phyloP scores from a whole-genome alignment of 2,888 invertebrate genomes.

The Epinotia brunnichana region DNA sequence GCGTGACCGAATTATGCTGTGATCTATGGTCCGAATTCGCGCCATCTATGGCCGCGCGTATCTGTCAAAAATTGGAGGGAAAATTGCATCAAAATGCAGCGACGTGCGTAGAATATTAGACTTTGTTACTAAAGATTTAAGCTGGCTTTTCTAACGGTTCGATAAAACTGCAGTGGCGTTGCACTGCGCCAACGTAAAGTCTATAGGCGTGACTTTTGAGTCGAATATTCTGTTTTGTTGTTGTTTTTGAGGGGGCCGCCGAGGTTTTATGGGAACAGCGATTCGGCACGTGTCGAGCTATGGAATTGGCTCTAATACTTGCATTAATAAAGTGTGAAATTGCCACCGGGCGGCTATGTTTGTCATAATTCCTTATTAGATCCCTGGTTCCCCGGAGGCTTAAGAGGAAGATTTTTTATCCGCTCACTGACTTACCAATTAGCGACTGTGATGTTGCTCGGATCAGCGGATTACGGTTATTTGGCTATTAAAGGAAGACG shows the following conservation, averaged over 20 bases:
- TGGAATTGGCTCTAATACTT: constrained; percentile 82
- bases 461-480: constrained; percentile 20
- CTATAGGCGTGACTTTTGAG: constrained; percentile 55
- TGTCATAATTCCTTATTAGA: constrained; percentile 80
- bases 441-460: constrained; percentile 10
- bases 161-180: constrained; percentile 17
- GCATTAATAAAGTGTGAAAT: constrained; percentile 84
- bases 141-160: constrained; percentile 10
- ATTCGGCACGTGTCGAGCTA: constrained; percentile 81
- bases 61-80: constrained; percentile 72
- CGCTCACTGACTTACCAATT: constrained; percentile 36
- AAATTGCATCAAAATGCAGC: constrained; percentile 42
- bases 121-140: constrained; percentile 53
- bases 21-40: constrained; percentile 77
- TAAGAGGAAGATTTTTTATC: constrained; percentile 32
- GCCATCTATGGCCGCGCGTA: constrained; percentile 68
- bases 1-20: constrained; percentile 83
- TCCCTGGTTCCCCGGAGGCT: constrained; percentile 59
- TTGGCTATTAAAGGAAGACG: constrained; percentile 25
- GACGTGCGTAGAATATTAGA: constrained; percentile 43
- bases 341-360: constrained; percentile 75
- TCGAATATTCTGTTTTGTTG: constrained; percentile 57
- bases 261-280: constrained; percentile 78
- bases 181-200: constrained; percentile 49
- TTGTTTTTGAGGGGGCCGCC: constrained; percentile 59